These are phyloP conservation scores for Anthopleura xanthogrammica DNA, from an alignment of 92 coral and sea anemone genomes.

Conservation along the genomic window DNA sequence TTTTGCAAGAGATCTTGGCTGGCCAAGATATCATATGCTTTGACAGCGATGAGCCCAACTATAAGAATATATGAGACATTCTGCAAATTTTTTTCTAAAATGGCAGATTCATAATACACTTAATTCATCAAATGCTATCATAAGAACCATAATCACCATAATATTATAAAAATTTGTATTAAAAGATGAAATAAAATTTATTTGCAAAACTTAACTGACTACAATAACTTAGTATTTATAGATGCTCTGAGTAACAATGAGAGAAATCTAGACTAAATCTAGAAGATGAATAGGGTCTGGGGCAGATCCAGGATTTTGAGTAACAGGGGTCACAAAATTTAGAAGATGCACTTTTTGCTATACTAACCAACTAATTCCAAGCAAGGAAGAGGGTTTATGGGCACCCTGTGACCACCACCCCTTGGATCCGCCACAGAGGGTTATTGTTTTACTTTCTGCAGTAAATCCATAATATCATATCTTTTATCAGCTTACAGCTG, in stretches of 20 bases:
- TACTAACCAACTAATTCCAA: too few relatives aligned
- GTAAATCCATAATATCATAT: too few relatives aligned
- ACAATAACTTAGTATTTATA: background rate
- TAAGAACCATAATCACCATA: background rate
- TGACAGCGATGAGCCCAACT: background rate
- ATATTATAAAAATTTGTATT: background rate
- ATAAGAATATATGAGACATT: background rate
- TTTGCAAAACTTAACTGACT: background rate
- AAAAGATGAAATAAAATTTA: background rate
- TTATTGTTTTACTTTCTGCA: too few relatives aligned
- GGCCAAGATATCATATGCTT: slow-evolving; percentile 11
- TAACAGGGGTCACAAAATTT: too few relatives aligned
- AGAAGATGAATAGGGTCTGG: too few relatives aligned
- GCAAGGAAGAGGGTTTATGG: too few relatives aligned
- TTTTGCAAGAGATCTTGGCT: slow-evolving; percentile 12
- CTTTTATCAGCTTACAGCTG: too few relatives aligned
- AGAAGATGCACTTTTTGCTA: too few relatives aligned
- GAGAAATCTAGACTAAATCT: too few relatives aligned
- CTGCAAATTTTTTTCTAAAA: background rate
- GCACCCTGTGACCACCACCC: too few relatives aligned
- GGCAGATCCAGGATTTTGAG: too few relatives aligned
- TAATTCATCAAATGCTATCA: background rate
- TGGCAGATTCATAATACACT: background rate
- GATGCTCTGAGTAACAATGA: background rate
- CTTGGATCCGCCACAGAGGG: too few relatives aligned